Evolutionary conservation across 1,140 invertebrate genomes (phyloP).

Genomic region (Zaprionus africanus): DNA sequence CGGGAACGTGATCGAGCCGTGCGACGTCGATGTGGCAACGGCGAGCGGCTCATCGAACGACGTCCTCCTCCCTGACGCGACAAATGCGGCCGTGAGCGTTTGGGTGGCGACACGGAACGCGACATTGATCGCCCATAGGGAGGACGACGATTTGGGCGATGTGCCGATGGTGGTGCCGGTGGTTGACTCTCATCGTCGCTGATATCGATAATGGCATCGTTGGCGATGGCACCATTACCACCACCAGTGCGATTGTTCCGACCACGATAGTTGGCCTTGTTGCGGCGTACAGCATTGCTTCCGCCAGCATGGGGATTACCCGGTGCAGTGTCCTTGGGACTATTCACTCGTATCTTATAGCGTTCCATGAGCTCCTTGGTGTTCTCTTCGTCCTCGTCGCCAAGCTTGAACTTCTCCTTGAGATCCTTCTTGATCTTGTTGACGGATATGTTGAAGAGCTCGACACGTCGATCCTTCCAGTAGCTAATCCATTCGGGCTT

Average conservation of each 20-base stretch:
- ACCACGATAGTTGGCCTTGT: slow-evolving; percentile 57
- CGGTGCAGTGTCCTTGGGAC: slow-evolving; percentile 29
- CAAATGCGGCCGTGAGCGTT: slow-evolving; percentile 39
- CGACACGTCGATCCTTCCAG: slow-evolving; percentile 92
- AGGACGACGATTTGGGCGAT: slow-evolving; percentile 11
- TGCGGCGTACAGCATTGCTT: slow-evolving; percentile 14
- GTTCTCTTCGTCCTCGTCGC: slow-evolving; percentile 79
- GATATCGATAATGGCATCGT: slow-evolving; percentile 70
- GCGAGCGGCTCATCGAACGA: slow-evolving; percentile 49
- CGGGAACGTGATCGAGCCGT: slow-evolving; percentile 59
- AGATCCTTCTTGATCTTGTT: slow-evolving; percentile 85
- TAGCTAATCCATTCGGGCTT: slow-evolving; percentile 94
- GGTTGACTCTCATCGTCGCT: slow-evolving; percentile 70
- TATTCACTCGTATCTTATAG: slow-evolving; percentile 68
- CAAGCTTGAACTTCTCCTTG: slow-evolving; percentile 85
- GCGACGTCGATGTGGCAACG: slow-evolving; percentile 40
- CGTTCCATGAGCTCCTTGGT: slow-evolving; percentile 74
- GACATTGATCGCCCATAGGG: slow-evolving; percentile 34
- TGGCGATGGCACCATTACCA: slow-evolving; percentile 7
- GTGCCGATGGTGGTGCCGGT: slow-evolving; percentile 18
- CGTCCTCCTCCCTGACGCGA: slow-evolving; percentile 13
- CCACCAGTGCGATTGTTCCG: slow-evolving; percentile 33
- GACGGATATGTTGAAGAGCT: slow-evolving; percentile 87
- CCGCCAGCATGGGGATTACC: neutral
- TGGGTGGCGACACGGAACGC: slow-evolving; percentile 34